Conservation (phyloP, 2,113 vertebrate genomes). For the Peromyscus polionotus region DNA sequence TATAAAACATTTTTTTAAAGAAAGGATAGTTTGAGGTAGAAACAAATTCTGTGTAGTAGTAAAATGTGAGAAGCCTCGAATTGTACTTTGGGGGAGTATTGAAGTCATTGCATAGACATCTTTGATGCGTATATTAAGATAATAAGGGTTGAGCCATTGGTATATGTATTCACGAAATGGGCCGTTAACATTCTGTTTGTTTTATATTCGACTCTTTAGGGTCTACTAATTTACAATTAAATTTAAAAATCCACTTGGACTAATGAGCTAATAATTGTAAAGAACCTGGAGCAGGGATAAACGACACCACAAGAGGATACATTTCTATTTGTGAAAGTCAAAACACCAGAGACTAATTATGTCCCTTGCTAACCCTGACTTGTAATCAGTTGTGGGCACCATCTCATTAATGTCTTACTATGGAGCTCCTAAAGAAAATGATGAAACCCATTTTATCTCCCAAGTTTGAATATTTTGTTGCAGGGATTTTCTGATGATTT, state of each 20-base stretch:
- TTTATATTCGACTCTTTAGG: constrained; percentile 75
- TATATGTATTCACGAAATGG: constrained; percentile 65
- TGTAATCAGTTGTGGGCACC: constrained; percentile 63
- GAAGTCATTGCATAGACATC: constrained; percentile 3
- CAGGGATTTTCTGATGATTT: constrained; percentile 55
- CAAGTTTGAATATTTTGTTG: constrained; percentile 52
- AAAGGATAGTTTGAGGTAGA: constrained; percentile 3
- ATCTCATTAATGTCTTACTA: constrained; percentile 60
- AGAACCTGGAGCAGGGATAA: constrained; percentile 72
- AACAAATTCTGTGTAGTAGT: background rate
- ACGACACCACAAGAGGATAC: constrained; percentile 73
- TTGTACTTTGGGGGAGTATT: background rate
- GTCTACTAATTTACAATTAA: constrained; percentile 83
- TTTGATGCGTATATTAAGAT: constrained; percentile 37
- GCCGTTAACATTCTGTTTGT: constrained; percentile 74
- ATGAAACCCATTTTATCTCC: constrained; percentile 52
- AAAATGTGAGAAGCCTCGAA: background rate
- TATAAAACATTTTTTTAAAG: too few relatives aligned
- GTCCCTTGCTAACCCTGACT: constrained; percentile 68
- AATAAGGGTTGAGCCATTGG: constrained; percentile 46
- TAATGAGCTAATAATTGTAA: constrained; percentile 82
- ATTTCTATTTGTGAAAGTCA: constrained; percentile 74
- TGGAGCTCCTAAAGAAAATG: constrained; percentile 44
- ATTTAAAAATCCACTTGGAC: constrained; percentile 76
- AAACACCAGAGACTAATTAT: constrained; percentile 81